Percentiles rank a stretch among this genome's conserved stretches.
These are phyloP conservation scores for Gephyroberyx darwinii DNA, from an alignment of 2,797 vertebrate genomes.

Conservation along the genomic window DNA sequence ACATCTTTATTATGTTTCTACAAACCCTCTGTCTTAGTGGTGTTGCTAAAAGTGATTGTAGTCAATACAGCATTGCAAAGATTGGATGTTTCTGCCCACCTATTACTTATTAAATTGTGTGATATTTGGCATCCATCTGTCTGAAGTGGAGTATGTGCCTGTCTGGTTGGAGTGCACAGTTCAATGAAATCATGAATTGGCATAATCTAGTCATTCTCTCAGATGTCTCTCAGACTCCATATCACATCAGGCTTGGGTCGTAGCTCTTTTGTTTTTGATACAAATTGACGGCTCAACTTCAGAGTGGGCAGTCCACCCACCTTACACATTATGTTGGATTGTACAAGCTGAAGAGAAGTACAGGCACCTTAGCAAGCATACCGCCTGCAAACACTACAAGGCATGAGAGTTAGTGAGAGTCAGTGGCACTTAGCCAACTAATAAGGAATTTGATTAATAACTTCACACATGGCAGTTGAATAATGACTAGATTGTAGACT, in stretches of 20 bases:
- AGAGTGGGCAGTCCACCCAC: slow-evolving; percentile 26
- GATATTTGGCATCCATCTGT: slow-evolving; percentile 28
- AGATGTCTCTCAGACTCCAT: background rate
- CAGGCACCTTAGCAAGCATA: too few species aligned
- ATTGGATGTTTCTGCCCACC: slow-evolving; percentile 15
- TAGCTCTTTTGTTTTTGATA: slow-evolving; percentile 24
- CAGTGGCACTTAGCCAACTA: too few species aligned
- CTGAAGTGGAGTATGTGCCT: slow-evolving; percentile 13
- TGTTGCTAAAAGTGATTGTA: too few species aligned
- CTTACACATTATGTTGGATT: slow-evolving; percentile 17
- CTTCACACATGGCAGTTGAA: too few species aligned
- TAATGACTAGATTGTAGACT: too few species aligned
- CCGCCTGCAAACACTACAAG: too few species aligned
- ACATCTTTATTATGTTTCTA: too few species aligned
- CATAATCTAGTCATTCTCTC: slow-evolving; percentile 3
- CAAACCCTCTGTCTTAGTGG: too few species aligned
- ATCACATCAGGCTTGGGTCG: slow-evolving; percentile 29
- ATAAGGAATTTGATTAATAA: too few species aligned
- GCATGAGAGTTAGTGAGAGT: too few species aligned
- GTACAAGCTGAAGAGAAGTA: too few species aligned
- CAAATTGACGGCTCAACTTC: slow-evolving; percentile 42
- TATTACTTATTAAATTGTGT: slow-evolving; percentile 46
- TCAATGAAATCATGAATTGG: slow-evolving; percentile 30
- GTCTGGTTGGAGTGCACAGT: slow-evolving; percentile 24
- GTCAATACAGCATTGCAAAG: slow-evolving; percentile 10